Evolutionary conservation across 2,113 vertebrate species (phyloP).

Genomic region (Calidris pygmaea): DNA sequence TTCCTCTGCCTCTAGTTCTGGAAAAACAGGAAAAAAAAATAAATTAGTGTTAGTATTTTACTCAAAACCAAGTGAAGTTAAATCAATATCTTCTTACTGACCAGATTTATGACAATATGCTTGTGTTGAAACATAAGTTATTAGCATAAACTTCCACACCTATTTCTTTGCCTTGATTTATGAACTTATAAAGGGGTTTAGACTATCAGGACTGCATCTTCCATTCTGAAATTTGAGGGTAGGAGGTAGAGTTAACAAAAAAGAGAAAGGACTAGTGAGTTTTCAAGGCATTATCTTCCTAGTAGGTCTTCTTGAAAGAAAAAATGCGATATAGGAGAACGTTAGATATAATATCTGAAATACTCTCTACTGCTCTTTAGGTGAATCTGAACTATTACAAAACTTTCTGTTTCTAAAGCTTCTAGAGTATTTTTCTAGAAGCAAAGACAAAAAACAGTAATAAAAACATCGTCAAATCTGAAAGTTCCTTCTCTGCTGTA

Average conservation of each 20-base stretch:
- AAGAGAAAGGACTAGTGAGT: background rate
- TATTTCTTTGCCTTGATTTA: background rate
- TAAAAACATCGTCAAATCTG: background rate
- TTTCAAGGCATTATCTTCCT: background rate
- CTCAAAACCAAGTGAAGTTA: background rate
- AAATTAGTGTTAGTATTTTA: background rate
- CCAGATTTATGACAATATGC: background rate
- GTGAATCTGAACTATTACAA: background rate
- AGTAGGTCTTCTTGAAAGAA: background rate
- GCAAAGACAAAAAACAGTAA: background rate
- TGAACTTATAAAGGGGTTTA: background rate
- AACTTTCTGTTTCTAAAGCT: background rate
- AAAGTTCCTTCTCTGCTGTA: background rate
- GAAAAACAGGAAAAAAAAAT: background rate
- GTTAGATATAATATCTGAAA: background rate
- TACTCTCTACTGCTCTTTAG: background rate
- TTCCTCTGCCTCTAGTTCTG: constrained; percentile 97
- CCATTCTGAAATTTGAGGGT: background rate
- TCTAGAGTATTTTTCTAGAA: background rate
- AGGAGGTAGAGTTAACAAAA: background rate
- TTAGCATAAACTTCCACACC: background rate
- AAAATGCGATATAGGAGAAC: background rate
- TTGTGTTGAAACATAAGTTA: background rate
- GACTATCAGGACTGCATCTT: background rate
- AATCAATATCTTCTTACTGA: background rate